phyloP scores from a whole-genome alignment of 2,113 vertebrate genomes.

The Urocitellus parryii region DNA sequence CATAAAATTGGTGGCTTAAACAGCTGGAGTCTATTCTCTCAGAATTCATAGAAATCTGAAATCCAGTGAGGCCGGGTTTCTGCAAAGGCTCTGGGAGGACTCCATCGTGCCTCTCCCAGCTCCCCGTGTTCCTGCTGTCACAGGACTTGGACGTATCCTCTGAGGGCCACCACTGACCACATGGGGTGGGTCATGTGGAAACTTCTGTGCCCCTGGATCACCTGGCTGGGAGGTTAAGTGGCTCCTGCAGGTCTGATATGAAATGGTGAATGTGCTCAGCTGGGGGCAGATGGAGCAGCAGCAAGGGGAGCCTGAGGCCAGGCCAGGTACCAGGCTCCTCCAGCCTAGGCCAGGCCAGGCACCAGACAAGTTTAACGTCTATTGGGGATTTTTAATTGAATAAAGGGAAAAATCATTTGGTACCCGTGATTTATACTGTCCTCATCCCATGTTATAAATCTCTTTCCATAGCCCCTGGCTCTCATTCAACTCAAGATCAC shows the following conservation, averaged over 20 bases:
- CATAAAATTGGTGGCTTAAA: neutral
- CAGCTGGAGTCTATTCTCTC: neutral
- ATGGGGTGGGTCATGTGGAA: rapidly evolving
- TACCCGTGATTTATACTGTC: neutral
- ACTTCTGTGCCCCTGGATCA: neutral
- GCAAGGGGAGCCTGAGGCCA: neutral
- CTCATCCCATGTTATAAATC: neutral
- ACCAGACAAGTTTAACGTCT: neutral
- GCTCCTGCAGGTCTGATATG: rapidly evolving
- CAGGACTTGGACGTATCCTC: neutral
- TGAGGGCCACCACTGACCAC: rapidly evolving
- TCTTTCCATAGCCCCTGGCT: neutral
- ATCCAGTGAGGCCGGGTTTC: neutral
- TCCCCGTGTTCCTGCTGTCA: neutral
- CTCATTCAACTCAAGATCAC: neutral
- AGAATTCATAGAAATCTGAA: neutral
- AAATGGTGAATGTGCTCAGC: neutral
- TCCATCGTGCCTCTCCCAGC: neutral
- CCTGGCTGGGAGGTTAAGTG: rapidly evolving
- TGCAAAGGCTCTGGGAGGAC: neutral
- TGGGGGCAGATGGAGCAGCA: neutral
- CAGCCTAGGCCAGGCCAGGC: neutral
- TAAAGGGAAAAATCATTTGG: neutral
- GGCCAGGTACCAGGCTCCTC: neutral
- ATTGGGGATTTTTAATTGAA: neutral